Percentiles rank a stretch among this genome's conserved stretches.
Evolutionary conservation across 2,888 invertebrate genomes (phyloP).

Genomic region (Melikaiella ostensackeni): DNA sequence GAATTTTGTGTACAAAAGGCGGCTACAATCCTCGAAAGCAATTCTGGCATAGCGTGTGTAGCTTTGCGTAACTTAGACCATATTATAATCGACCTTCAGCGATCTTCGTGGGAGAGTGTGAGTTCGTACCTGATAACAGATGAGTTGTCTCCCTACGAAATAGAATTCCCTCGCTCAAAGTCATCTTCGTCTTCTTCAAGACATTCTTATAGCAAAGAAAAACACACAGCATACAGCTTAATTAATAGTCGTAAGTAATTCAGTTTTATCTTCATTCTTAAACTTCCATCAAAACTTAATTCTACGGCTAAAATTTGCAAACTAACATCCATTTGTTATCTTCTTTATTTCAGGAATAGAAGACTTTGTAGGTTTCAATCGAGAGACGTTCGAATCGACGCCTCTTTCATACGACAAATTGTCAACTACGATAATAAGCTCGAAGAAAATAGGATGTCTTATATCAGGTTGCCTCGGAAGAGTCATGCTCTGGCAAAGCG

Average conservation of each 20-base stretch:
- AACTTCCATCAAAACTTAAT: background rate
- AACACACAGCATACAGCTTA: constrained; percentile 68
- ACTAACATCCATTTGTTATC: constrained; percentile 22
- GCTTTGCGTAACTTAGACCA: constrained; percentile 72
- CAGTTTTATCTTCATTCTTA: background rate
- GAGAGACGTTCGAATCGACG: constrained; percentile 67
- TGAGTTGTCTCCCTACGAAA: constrained; percentile 65
- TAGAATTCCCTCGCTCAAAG: constrained; percentile 58
- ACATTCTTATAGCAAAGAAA: constrained; percentile 53
- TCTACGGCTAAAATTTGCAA: constrained; percentile 3
- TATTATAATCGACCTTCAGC: constrained; percentile 69
- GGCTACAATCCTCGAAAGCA: constrained; percentile 62
- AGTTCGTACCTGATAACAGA: constrained; percentile 53
- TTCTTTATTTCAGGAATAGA: constrained; percentile 65
- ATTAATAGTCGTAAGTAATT: constrained; percentile 65
- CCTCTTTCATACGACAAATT: constrained; percentile 65
- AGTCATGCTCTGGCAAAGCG: constrained; percentile 73
- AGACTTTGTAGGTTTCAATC: constrained; percentile 67
- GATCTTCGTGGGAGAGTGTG: constrained; percentile 64
- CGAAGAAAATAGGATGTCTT: constrained; percentile 71
- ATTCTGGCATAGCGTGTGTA: constrained; percentile 69
- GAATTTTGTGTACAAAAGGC: constrained; percentile 64
- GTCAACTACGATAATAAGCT: constrained; percentile 66
- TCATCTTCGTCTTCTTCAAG: constrained; percentile 40
- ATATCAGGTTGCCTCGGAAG: constrained; percentile 72